phyloP scores from a whole-genome alignment of 2,888 invertebrate genomes.

The Caenorhabditis sp. region DNA sequence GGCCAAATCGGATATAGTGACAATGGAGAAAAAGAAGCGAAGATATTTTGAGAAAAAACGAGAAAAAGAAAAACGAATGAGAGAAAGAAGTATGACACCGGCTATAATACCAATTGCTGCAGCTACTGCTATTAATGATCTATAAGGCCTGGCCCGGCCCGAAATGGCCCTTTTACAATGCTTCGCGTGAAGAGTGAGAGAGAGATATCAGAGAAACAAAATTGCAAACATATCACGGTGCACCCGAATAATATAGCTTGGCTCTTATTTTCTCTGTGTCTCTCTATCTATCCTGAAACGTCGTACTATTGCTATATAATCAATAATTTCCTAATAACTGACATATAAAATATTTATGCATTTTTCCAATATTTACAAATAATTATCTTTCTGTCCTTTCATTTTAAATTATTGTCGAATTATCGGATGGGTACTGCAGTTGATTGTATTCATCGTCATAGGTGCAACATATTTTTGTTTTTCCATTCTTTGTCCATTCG shows the following conservation, averaged over 20 bases:
- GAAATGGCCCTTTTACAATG: too few relatives aligned
- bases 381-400: background rate
- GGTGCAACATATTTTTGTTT: constrained; percentile 57
- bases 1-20: constrained; percentile 5
- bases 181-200: too few relatives aligned
- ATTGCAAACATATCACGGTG: too few relatives aligned
- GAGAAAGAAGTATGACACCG: background rate
- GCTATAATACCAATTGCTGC: background rate
- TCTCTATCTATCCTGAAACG: too few relatives aligned
- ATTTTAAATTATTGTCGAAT: background rate
- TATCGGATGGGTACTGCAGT: background rate
- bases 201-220: too few relatives aligned
- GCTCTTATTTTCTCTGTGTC: too few relatives aligned
- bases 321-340: too few relatives aligned
- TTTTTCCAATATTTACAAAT: background rate
- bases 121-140: background rate
- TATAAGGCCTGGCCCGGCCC: background rate
- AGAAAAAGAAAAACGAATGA: background rate
- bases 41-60: constrained; percentile 4
- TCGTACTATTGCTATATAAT: too few relatives aligned
- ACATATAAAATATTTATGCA: too few relatives aligned
- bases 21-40: constrained; percentile 9
- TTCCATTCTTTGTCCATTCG: constrained; percentile 52
- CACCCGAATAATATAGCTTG: too few relatives aligned
- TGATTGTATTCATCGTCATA: constrained; percentile 31